These are phyloP conservation scores for Nasua narica DNA, from an alignment of 2,797 vertebrate genomes.

Conservation along the genomic window DNA sequence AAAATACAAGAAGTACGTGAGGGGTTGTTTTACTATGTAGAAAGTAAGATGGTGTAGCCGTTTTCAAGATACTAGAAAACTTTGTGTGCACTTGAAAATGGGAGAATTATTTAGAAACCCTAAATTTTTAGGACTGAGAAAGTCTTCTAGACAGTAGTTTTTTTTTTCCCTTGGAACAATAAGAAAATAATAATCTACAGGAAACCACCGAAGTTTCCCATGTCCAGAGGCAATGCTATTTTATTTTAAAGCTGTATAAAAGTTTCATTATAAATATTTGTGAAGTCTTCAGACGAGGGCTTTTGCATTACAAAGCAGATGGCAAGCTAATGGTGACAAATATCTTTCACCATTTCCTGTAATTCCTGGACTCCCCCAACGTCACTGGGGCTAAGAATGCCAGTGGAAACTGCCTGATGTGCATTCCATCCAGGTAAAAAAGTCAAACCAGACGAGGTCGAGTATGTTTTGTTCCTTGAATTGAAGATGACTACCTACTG, in stretches of 20 bases:
- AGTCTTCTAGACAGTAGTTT: background rate
- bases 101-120: slow-evolving; percentile 2
- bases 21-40: background rate
- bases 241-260: background rate
- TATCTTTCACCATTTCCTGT: background rate
- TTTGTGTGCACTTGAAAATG: background rate
- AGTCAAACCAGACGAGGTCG: background rate
- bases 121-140: background rate
- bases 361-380: background rate
- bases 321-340: background rate
- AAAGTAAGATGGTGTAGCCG: background rate
- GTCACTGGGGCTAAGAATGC: background rate
- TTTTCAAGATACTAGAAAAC: background rate
- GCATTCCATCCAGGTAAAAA: background rate
- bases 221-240: background rate
- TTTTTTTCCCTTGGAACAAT: background rate
- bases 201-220: background rate
- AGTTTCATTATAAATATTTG: background rate
- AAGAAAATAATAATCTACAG: background rate
- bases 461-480: background rate
- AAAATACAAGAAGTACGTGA: background rate
- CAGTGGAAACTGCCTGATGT: background rate
- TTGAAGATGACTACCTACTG: background rate
- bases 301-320: background rate
- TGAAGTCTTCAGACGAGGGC: background rate